Conservation (phyloP, 2,888 invertebrate species). For the Nephrocerus scutellatus region DNA sequence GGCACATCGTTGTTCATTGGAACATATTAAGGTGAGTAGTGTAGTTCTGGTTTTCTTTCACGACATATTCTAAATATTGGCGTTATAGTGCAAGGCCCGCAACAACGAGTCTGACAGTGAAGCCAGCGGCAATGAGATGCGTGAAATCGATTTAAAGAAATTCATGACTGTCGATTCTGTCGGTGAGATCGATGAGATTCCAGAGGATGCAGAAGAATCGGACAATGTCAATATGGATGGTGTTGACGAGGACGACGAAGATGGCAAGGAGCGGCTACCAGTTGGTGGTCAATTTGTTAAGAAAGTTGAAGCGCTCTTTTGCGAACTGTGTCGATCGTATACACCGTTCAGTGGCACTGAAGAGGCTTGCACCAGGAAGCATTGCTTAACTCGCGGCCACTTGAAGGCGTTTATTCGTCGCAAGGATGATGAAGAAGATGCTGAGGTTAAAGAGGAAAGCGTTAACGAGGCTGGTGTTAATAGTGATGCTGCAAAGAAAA, state of each 20-base stretch:
- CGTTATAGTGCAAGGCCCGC: slow-evolving; percentile 53
- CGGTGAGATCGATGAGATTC: slow-evolving; percentile 69
- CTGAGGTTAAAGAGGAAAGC: slow-evolving; percentile 23
- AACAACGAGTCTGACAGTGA: slow-evolving; percentile 53
- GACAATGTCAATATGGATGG: slow-evolving; percentile 54
- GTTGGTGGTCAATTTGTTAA: slow-evolving; percentile 72
- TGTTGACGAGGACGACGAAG: slow-evolving; percentile 55
- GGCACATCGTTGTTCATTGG: slow-evolving; percentile 72
- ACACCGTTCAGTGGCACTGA: slow-evolving; percentile 56
- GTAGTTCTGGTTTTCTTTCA: slow-evolving; percentile 3
- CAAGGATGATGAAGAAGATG: slow-evolving; percentile 63
- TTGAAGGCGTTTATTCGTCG: slow-evolving; percentile 69
- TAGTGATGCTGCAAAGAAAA: slow-evolving; percentile 62
- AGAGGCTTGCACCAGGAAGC: slow-evolving; percentile 58
- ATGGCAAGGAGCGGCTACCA: slow-evolving; percentile 59
- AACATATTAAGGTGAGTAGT: slow-evolving; percentile 70
- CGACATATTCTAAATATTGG: background rate
- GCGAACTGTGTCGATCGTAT: slow-evolving; percentile 72
- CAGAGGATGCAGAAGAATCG: slow-evolving; percentile 45
- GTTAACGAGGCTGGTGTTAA: slow-evolving; percentile 45
- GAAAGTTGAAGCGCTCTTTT: slow-evolving; percentile 70
- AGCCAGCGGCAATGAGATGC: slow-evolving; percentile 58
- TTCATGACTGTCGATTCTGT: slow-evolving; percentile 86
- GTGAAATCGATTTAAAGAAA: slow-evolving; percentile 72
- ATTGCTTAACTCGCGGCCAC: slow-evolving; percentile 70